Percentiles rank a stretch among this genome's conserved stretches.
Conservation (phyloP, 2,797 vertebrate species). For the Brachyrhaphis roseni region DNA sequence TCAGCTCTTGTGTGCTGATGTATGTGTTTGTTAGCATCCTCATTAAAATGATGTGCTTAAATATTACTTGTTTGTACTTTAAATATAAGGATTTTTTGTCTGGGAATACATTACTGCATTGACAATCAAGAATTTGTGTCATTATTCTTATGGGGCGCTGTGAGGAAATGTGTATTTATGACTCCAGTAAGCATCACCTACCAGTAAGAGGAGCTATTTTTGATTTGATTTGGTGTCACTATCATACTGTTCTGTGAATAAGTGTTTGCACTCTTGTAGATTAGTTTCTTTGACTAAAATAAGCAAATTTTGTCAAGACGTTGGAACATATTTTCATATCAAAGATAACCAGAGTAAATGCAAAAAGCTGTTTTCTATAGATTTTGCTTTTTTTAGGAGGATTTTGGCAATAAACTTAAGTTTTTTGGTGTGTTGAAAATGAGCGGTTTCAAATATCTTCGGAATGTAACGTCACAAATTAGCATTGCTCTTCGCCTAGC, state of each 20-base stretch:
- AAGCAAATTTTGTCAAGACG: no score
- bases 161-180: background rate
- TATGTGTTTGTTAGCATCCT: conserved; percentile 60
- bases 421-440: background rate
- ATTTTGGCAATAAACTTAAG: background rate
- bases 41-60: background rate
- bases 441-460: no score
- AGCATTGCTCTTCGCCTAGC: no score
- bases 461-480: no score
- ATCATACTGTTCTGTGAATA: background rate
- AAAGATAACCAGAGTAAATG: background rate
- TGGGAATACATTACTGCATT: background rate
- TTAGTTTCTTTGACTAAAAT: background rate
- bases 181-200: background rate
- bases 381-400: background rate
- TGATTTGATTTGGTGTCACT: background rate
- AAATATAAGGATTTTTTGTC: background rate
- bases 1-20: conserved; percentile 62
- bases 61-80: background rate
- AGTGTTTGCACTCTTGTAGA: background rate
- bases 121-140: background rate
- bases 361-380: background rate
- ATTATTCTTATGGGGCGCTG: background rate
- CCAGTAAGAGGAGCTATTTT: background rate
- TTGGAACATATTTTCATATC: background rate